A percentile compares a stretch with the other conserved stretches of the same genome.
Evolutionary conservation across 2,888 invertebrate genomes (phyloP).

Genomic region (Oligia latruncula): DNA sequence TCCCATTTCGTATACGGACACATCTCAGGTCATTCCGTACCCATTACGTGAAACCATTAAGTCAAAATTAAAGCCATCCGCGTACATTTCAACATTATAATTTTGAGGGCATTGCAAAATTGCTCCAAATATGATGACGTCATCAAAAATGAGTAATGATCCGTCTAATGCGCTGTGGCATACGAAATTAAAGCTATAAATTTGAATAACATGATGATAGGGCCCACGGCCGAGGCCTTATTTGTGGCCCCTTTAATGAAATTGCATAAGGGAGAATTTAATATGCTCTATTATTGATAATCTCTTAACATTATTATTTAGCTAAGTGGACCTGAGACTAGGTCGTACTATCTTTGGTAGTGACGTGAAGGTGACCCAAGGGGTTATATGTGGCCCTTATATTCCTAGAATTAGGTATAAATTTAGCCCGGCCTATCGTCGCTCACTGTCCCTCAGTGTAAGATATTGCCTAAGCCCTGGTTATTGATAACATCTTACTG

Average conservation of each 20-base stretch:
- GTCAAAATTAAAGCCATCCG: conserved; percentile 63
- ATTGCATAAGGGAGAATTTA: conserved; percentile 57
- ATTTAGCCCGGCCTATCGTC: conserved; percentile 38
- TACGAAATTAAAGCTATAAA: conserved; percentile 85
- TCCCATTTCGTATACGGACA: conserved; percentile 27
- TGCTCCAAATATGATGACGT: conserved; percentile 71
- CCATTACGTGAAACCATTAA: conserved; percentile 56
- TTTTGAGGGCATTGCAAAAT: conserved; percentile 66
- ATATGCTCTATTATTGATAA: conserved; percentile 50
- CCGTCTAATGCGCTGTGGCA: conserved; percentile 76
- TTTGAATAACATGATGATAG: conserved; percentile 76
- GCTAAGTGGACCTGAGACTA: conserved; percentile 38
- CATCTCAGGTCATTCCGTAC: conserved; percentile 55
- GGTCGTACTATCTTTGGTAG: conserved; percentile 13
- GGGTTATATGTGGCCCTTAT: conserved; percentile 39
- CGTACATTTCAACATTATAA: conserved; percentile 63
- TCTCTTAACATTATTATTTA: conserved; percentile 43
- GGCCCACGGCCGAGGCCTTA: conserved; percentile 58
- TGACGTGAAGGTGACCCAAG: conserved; percentile 33
- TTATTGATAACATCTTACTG: conserved; percentile 36
- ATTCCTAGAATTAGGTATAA: conserved; percentile 50
- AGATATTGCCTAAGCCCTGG: conserved; percentile 34
- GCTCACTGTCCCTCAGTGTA: conserved; percentile 34
- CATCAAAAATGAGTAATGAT: conserved; percentile 80
- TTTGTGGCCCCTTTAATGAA: conserved; percentile 63